Evolutionary conservation across 2,888 invertebrate species (phyloP), one percentile per base, ranked within the genome.

Genomic region (Drosophila rubida): DNA sequence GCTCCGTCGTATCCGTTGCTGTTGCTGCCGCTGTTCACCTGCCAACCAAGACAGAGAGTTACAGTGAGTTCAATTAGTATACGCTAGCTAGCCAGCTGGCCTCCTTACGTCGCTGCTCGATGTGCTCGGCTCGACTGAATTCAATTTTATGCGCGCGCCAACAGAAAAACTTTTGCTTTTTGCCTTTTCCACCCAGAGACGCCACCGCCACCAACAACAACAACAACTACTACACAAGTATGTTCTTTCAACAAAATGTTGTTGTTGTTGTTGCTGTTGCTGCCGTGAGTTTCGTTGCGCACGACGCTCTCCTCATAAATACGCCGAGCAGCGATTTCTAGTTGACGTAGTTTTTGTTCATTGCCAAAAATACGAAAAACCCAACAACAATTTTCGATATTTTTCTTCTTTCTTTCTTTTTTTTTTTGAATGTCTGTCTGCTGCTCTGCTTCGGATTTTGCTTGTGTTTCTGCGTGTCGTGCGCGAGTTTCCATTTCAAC

Each of bases 11-110:
- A 32, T 37, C 35, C 35, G 46, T 27, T 69, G 60, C 50, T 57
- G 19, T 19, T 19, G 19, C 67, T 65, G 42, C 35, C 46, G 54
- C 93, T 93, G 90, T 93, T 94, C 90, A 95, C 94, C 95, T 95
- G 92, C 23, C 91, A 91, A 14, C 25, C n/a, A n/a, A 32, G n/a
- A 37, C 0, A 11, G 32, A 13, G 32, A 4, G 7, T 22, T 8
- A 39, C 16, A 73, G 35, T 35, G 13, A 9, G 22, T 4, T 13
- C 25, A 23, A 58, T 71, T 48, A 71, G 46, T 60, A 8, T 0
- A 30, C 5, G 27, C 23, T 9, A n/a, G 19, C 5, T 11, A 16
- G 19, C 8, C 7, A 13, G 19, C 19, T 39, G 48, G 50, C 14
- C 45, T 50, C 46, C 63, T 73, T 86, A 78, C 85, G 74, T 69